Percentiles rank a stretch among this genome's conserved stretches.
Evolutionary conservation across 2,113 vertebrate genomes (phyloP).

Genomic region (Pitta sordida): DNA sequence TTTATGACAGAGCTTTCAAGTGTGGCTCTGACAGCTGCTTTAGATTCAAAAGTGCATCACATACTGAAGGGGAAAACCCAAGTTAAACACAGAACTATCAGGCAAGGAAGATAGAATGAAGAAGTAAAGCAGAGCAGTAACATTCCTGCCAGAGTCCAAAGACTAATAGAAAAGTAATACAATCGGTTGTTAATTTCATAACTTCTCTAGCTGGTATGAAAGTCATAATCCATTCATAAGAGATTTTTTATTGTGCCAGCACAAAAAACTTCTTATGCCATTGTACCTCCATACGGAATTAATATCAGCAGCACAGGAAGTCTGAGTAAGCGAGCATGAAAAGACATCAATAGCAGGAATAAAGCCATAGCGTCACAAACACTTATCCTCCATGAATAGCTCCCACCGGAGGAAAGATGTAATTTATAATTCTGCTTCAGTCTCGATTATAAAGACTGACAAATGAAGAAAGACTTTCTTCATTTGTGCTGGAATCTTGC

Average conservation of each 20-base stretch:
- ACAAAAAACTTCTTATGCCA: background rate
- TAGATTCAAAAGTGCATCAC: background rate
- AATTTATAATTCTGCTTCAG: background rate
- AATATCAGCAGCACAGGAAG: conserved; percentile 6
- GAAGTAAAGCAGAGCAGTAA: background rate
- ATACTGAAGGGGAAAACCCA: background rate
- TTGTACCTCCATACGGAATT: background rate
- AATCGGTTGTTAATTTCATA: background rate
- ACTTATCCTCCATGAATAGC: background rate
- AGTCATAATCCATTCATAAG: background rate
- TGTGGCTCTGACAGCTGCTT: background rate
- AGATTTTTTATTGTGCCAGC: background rate
- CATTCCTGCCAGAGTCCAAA: background rate
- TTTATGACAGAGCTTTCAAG: background rate
- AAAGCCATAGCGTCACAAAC: background rate
- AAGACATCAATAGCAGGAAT: background rate
- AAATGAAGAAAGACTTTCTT: background rate
- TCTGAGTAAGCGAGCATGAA: background rate
- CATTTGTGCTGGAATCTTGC: background rate
- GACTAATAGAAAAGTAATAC: background rate
- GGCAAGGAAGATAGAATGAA: background rate
- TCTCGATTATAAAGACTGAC: background rate
- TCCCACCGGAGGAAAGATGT: background rate
- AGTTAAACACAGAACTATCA: background rate
- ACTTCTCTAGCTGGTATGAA: background rate